Evolutionary conservation across 2,888 invertebrate species (phyloP), one percentile per base, ranked within the genome.

Genomic region (Linnaemya tessellans): DNA sequence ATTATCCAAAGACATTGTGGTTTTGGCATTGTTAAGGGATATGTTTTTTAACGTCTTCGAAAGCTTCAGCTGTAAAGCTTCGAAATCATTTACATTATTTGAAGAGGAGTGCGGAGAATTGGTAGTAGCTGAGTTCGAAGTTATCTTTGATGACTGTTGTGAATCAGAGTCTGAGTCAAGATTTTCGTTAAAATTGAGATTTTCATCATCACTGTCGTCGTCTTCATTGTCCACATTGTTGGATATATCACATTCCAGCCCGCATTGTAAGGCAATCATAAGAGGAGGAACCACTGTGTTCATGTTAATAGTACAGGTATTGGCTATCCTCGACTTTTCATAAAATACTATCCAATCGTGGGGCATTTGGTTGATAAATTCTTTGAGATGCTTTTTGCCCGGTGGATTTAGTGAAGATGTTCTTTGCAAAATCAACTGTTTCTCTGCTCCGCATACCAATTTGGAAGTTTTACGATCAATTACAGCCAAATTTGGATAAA

Each of bases 261-360:
- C 92, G 43, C 90, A 90, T 88, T 97, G 96, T 43, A 98, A 89
- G 0, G 96, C 95, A 73, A 98, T 95, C 0, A 97, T 96, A 20
- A 97, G 90, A 0, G 98, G 95, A 11, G 97, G 96, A 0, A 98
- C 95, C 9, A 97, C 92, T 0, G 98, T 98, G 82, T 96, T 96
- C 87, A 96, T 96, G 60, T 96, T 95, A 1, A 97, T 94, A 89
- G 96, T 95, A 84, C 96, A 96, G 73, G 95, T 93, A 20, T 95
- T 93, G 0, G 95, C 95, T 0, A 94, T 93, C 60, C 96, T 94
- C 0, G 95, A 95, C 92, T 98, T 96, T 92, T 98, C 98, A 90
- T 97, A 97, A 90, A 96, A 98, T 13, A 97, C 94, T 18, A 98
- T 92, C 98, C 98, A 98, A 89, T 97, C 96, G 13, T 95, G 95